Evolutionary conservation across 2,113 vertebrate genomes (phyloP), one percentile per base, ranked within the genome.

Genomic region (Percina caprodes): DNA sequence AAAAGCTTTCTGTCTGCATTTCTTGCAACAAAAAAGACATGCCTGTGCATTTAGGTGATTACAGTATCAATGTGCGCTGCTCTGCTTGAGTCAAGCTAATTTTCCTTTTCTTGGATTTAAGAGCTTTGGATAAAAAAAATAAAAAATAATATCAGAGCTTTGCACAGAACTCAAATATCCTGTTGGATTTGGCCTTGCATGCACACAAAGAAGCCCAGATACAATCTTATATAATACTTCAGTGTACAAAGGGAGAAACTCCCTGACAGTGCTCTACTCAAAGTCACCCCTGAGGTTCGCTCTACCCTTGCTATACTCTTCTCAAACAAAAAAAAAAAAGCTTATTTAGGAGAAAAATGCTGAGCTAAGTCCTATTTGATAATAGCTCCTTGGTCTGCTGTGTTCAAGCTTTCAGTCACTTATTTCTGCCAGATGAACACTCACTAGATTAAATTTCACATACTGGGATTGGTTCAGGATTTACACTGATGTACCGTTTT

Each of bases 371-470:
- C 65, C 48, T 78, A 73, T 92, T 91, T 84, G 75, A 84, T 88
- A 84, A 92, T 83, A 77, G 75, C 76, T 79, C 76, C 84, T 67
- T 69, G 82, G 56, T 84, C 35, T 87, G 88, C 88, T 89, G 91
- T 33, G 82, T 84, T 86, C 74, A 86, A 76, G 70, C 71, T 79
- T 68, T 89, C 78, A 83, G 66, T 78, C 84, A 52, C 79, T 60
- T 66, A 23, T 82, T 86, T 70, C 55, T 88, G 90, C 88, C 91
- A 93, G 70, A 69, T 77, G 74, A 67, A 84, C 88, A 91, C 89
- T 92, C 87, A 77, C 79, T 83, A 91, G 85, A 94, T 93, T 90
- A 94, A 42, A 85, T 88, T 67, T 86, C 5, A 67, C 77, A 65
- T 30, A 56, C 66, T 48, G 55, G 1, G 73, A 89, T 90, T 6